Percentiles rank a stretch among this genome's conserved stretches.
These are phyloP conservation scores for Siniperca obscura DNA, from an alignment of 2,797 vertebrate genomes.

Conservation along the genomic window DNA sequence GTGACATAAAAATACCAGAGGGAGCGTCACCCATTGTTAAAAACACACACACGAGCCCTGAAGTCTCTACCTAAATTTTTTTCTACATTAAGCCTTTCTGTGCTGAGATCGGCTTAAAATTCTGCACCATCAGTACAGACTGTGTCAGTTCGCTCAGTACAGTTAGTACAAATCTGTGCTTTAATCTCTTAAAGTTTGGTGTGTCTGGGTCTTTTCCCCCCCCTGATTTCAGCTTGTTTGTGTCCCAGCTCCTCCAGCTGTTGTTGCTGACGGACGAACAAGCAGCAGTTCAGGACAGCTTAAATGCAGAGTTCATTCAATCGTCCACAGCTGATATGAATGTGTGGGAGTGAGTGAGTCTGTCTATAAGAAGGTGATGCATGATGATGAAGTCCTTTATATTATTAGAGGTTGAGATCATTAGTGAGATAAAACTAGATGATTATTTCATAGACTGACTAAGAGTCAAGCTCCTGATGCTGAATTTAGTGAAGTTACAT, in stretches of 20 bases:
- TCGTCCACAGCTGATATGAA: not conserved
- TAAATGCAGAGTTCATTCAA: constrained; percentile 8
- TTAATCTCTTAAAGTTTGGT: constrained; percentile 57
- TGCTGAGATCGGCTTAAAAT: constrained; percentile 41
- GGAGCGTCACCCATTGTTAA: not conserved
- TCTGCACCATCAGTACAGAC: constrained; percentile 16
- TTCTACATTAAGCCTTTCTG: constrained; percentile 8
- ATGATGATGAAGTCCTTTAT: not conserved
- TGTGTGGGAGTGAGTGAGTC: not conserved
- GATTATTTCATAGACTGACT: not conserved
- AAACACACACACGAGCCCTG: constrained; percentile 9
- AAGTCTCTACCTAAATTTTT: constrained; percentile 4
- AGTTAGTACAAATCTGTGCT: constrained; percentile 30
- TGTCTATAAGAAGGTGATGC: not conserved
- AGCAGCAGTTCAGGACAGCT: not conserved
- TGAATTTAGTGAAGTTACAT: not conserved
- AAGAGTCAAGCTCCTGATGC: not conserved
- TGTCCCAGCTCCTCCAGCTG: constrained; percentile 52
- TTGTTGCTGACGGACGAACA: not conserved
- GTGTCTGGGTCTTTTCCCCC: not conserved
- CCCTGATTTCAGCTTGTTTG: constrained; percentile 36
- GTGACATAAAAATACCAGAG: constrained; percentile 19
- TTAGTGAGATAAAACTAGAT: not conserved
- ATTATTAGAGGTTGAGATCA: not conserved
- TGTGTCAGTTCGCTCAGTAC: constrained; percentile 21